These are phyloP conservation scores for Caenorhabditis sp. DNA, from an alignment of 2,888 invertebrate genomes.

Conservation along the genomic window DNA sequence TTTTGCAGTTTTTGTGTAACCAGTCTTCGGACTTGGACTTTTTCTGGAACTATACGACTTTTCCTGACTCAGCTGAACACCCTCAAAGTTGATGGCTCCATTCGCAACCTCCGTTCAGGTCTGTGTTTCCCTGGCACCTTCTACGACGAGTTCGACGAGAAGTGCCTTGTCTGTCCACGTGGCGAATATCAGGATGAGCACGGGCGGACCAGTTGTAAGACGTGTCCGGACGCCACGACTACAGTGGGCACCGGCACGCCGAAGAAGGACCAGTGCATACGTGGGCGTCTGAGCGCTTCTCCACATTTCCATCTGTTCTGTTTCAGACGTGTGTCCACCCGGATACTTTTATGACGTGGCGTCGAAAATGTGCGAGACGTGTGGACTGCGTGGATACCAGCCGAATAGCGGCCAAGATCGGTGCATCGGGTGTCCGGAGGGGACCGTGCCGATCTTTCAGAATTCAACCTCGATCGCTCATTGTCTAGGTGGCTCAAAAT, in stretches of 20 bases:
- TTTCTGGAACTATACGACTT: too few relatives aligned
- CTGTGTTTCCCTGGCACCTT: slow-evolving; percentile 61
- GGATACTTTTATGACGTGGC: slow-evolving; percentile 63
- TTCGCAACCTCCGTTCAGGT: too few relatives aligned
- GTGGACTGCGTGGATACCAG: slow-evolving; percentile 64
- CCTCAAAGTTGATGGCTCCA: too few relatives aligned
- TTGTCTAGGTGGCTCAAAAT: slow-evolving; percentile 52
- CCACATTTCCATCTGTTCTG: not conserved
- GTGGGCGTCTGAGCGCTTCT: slow-evolving; percentile 21
- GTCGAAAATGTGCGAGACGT: slow-evolving; percentile 63
- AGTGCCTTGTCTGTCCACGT: slow-evolving; percentile 51
- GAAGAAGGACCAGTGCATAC: slow-evolving; percentile 53
- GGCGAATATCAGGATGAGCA: slow-evolving; percentile 64
- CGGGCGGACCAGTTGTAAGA: slow-evolving; percentile 59
- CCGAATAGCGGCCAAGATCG: slow-evolving; percentile 57
- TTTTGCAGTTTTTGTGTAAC: too few relatives aligned
- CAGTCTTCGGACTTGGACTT: too few relatives aligned
- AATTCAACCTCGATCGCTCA: slow-evolving; percentile 63
- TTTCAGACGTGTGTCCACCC: slow-evolving; percentile 64
- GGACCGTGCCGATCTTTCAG: slow-evolving; percentile 61
- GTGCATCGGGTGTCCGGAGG: slow-evolving; percentile 61
- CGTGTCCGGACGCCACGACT: slow-evolving; percentile 55
- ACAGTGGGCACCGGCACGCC: slow-evolving; percentile 48
- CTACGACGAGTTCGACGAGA: slow-evolving; percentile 53
- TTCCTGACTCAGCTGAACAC: too few relatives aligned